Evolutionary conservation across 2,888 invertebrate genomes (phyloP).

Genomic region (Gastracanthus pulcherrimus): DNA sequence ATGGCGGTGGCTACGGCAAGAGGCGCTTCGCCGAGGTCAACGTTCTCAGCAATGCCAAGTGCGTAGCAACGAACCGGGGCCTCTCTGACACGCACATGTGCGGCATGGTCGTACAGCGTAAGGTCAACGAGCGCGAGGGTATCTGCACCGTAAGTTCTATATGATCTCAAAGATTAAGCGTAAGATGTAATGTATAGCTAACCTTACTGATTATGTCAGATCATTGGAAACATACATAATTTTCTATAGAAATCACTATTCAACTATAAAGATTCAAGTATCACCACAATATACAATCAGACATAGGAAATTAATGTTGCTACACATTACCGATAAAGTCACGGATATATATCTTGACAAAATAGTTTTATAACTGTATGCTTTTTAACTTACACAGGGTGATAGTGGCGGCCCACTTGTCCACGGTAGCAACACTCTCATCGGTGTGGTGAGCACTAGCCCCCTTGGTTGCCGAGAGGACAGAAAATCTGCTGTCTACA

Average conservation of each 20-base stretch:
- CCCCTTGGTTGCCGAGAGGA: constrained; percentile 10
- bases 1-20: neutral
- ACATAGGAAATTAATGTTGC: no score
- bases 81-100: neutral
- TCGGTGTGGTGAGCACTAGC: constrained; percentile 8
- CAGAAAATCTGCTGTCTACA: neutral
- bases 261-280: no score
- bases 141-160: constrained; percentile 2
- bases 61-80: neutral
- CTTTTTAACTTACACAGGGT: no score
- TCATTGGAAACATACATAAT: no score
- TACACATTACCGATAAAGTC: no score
- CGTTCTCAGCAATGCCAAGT: neutral
- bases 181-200: no score
- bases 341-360: no score
- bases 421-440: neutral
- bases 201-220: no score
- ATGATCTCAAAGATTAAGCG: neutral
- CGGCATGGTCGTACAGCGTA: neutral
- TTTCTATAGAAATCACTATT: no score
- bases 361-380: no score
- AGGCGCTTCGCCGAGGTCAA: neutral
- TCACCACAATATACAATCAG: no score
- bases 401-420: constrained; percentile 13
- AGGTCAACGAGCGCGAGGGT: neutral